Conservation (phyloP, 2,797 vertebrate genomes). For the Prionace glauca region DNA sequence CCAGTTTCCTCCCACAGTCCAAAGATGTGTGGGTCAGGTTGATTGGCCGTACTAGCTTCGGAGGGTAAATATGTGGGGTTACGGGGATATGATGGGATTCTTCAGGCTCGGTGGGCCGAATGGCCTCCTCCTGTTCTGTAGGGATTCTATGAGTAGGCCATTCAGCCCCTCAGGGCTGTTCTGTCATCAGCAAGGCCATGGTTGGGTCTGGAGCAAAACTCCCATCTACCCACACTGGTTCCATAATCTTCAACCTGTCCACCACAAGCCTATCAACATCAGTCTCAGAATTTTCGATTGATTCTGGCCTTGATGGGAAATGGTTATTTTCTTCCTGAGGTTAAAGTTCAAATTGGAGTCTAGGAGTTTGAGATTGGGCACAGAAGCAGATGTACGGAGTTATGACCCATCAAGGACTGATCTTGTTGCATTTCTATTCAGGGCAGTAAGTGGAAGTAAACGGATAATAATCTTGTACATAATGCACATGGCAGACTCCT, state of each 20-base stretch:
- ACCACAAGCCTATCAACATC: not conserved
- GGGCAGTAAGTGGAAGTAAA: conserved; percentile 24
- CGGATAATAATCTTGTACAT: conserved; percentile 5
- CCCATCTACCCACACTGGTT: not conserved
- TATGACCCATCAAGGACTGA: not conserved
- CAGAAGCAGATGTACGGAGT: not conserved
- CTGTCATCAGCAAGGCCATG: not conserved
- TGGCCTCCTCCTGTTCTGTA: no score
- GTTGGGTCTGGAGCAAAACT: not conserved
- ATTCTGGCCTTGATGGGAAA: not conserved
- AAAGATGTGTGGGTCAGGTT: no score
- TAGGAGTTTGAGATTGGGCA: not conserved
- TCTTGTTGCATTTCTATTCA: not conserved
- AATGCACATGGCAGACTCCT: not conserved
- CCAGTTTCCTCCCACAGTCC: no score
- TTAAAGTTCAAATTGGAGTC: not conserved
- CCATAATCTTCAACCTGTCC: not conserved
- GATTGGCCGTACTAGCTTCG: no score
- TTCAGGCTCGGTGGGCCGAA: no score
- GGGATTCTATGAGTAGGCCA: not conserved
- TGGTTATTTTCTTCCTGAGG: not conserved
- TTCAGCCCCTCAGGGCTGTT: not conserved
- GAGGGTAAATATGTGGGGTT: no score
- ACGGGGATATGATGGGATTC: no score
- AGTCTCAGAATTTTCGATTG: not conserved